Evolutionary conservation across 1,140 invertebrate genomes (phyloP).

Genomic region (Bilobella aurantiaca): DNA sequence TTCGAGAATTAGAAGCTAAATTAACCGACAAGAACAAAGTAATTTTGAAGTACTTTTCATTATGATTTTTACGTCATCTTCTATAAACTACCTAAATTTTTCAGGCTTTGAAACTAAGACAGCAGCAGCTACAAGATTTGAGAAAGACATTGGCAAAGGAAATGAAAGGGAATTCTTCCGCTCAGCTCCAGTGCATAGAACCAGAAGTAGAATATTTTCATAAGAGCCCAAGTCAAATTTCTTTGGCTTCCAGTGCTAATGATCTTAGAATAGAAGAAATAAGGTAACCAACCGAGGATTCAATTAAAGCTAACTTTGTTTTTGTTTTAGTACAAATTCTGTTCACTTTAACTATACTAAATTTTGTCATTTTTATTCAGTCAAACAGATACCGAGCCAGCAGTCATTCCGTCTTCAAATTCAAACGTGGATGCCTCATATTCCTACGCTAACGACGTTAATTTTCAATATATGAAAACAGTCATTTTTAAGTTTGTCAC

Average conservation of each 20-base stretch:
- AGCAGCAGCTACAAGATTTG: constrained; percentile 24
- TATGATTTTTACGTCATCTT: neutral
- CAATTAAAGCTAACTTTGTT: neutral
- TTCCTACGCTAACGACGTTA: constrained; percentile 21
- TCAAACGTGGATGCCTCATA: neutral
- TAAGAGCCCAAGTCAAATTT: neutral
- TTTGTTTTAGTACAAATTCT: too few species aligned
- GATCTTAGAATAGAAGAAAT: constrained; percentile 18
- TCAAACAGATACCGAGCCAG: neutral
- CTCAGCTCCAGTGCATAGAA: neutral
- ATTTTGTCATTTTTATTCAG: neutral
- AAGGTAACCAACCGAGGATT: constrained; percentile 14
- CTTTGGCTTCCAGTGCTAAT: constrained; percentile 1
- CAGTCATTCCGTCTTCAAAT: constrained; percentile 7
- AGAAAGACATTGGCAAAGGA: constrained; percentile 19
- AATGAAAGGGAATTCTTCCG: constrained; percentile 13
- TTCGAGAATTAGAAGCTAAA: neutral
- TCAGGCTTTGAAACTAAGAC: constrained; percentile 18
- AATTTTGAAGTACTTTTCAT: neutral
- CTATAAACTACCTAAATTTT: neutral
- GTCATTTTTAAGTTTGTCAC: constrained; percentile 34
- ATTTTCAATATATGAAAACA: constrained; percentile 30
- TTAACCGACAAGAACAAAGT: neutral
- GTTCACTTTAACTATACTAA: neutral
- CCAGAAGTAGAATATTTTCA: neutral